Conservation (phyloP, 2,113 vertebrate genomes). For the Takifugu flavidus region DNA sequence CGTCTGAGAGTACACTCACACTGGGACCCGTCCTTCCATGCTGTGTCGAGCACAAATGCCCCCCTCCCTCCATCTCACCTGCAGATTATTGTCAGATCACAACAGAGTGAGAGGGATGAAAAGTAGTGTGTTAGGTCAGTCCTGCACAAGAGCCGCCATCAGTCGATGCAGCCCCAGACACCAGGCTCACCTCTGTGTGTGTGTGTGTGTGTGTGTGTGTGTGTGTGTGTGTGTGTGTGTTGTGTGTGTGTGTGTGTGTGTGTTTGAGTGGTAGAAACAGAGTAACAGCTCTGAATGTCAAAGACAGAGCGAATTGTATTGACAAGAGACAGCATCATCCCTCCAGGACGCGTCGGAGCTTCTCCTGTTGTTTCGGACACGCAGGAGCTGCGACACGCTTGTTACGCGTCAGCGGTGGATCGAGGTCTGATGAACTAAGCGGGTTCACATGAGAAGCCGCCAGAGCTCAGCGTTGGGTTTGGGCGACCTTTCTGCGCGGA, state of each 20-base stretch:
- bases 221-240: conserved; percentile 9
- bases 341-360: conserved; percentile 25
- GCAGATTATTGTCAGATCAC: too few species aligned
- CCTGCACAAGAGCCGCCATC: conserved; percentile 48
- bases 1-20: too few species aligned
- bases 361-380: conserved; percentile 46
- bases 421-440: conserved; percentile 40
- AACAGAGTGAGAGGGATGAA: neutral
- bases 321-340: conserved; percentile 23
- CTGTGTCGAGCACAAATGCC: too few species aligned
- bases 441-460: conserved; percentile 20
- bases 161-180: conserved; percentile 47
- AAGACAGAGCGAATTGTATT: neutral
- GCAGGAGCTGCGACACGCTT: conserved; percentile 40
- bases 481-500: conserved; percentile 1
- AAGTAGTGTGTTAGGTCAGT: conserved; percentile 44
- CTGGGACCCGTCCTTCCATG: too few species aligned
- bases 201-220: neutral
- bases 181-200: conserved; percentile 10
- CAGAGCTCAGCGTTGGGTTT: conserved; percentile 8
- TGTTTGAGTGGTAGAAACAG: neutral
- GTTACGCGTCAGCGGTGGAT: conserved; percentile 39
- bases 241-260: conserved; percentile 5
- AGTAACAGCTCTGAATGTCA: neutral
- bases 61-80: too few species aligned